phyloP scores from a whole-genome alignment of 2,797 vertebrate genomes.

The Cuculus canorus region DNA sequence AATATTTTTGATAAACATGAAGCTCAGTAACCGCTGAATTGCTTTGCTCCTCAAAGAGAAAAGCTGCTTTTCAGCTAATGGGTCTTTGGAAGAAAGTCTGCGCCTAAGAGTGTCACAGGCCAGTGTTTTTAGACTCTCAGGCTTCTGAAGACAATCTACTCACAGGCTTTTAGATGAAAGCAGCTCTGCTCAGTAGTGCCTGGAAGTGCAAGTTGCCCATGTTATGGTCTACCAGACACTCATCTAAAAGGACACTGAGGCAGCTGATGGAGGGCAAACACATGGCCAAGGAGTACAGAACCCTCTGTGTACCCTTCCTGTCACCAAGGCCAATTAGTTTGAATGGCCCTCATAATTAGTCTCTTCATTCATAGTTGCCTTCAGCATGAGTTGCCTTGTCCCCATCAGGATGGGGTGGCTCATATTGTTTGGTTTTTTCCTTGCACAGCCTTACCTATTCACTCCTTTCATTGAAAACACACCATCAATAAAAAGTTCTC shows the following conservation, averaged over 20 bases:
- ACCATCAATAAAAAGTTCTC: not conserved
- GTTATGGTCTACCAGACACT: not conserved
- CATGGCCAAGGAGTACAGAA: not conserved
- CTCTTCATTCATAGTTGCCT: not conserved
- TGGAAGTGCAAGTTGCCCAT: not conserved
- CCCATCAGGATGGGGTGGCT: not conserved
- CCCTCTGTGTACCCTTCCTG: not conserved
- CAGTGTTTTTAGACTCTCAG: not conserved
- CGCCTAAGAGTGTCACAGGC: not conserved
- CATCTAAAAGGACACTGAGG: rapidly evolving
- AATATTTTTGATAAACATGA: not conserved
- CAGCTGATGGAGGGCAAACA: not conserved
- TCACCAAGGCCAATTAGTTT: not conserved
- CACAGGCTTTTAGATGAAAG: not conserved
- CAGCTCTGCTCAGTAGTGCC: not conserved
- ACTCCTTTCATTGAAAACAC: not conserved
- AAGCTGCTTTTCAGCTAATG: not conserved
- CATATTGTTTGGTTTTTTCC: not conserved
- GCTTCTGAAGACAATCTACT: not conserved
- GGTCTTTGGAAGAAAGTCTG: not conserved
- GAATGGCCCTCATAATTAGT: not conserved
- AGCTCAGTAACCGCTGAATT: not conserved
- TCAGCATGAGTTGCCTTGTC: not conserved
- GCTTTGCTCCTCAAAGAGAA: not conserved
- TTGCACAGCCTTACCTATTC: not conserved